Evolutionary conservation across 2,113 vertebrate genomes (phyloP).

Genomic region (Orientallactaga bullata): DNA sequence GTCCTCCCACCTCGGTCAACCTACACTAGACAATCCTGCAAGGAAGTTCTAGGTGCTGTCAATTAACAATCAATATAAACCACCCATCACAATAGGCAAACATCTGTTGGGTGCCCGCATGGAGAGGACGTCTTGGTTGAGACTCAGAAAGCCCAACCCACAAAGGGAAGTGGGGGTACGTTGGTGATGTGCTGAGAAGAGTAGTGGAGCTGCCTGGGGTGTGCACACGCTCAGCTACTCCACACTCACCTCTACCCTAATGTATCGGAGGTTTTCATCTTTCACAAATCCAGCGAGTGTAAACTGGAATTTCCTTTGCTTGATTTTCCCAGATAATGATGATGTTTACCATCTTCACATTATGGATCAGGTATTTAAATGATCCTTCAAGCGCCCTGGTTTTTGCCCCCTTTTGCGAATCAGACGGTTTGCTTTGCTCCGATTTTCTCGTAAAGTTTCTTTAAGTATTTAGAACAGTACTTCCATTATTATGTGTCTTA

Average conservation of each 20-base stretch:
- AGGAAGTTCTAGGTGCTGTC: neutral
- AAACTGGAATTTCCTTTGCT: neutral
- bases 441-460: neutral
- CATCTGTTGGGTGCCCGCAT: neutral
- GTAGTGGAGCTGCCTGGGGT: too few species aligned
- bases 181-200: too few species aligned
- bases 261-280: neutral
- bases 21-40: too few species aligned
- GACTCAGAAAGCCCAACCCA: neutral
- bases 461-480: conserved; percentile 14
- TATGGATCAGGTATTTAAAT: neutral
- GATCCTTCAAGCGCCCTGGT: neutral
- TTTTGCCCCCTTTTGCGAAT: conserved; percentile 23
- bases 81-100: neutral
- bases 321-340: conserved; percentile 12
- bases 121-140: neutral
- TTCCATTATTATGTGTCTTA: neutral
- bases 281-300: neutral
- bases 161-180: neutral
- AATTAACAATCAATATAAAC: too few species aligned
- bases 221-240: neutral
- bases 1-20: too few species aligned
- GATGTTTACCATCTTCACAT: neutral
- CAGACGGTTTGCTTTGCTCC: conserved; percentile 22
- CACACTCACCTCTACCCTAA: neutral